Percentiles rank a stretch among this genome's conserved stretches.
Evolutionary conservation across 1,140 invertebrate species (phyloP).

Genomic region (Nylanderia fulva): DNA sequence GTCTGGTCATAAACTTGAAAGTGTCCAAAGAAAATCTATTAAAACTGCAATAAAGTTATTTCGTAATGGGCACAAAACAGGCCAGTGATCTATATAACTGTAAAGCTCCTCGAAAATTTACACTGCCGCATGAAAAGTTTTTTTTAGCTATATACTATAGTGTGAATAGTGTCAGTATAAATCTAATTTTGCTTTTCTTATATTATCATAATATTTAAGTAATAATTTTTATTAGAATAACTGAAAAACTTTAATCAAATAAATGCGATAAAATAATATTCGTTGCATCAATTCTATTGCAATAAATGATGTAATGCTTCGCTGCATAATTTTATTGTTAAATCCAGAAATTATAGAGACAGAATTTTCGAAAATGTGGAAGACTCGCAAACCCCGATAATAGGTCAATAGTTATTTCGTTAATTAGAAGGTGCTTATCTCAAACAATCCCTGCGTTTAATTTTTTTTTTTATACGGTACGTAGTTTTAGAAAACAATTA

Average conservation of each 20-base stretch:
- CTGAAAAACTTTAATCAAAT: neutral
- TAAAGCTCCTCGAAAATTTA: neutral
- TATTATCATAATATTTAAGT: neutral
- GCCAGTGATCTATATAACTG: neutral
- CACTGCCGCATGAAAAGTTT: too few relatives aligned
- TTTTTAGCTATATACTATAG: too few relatives aligned
- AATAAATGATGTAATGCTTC: neutral
- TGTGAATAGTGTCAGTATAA: too few relatives aligned
- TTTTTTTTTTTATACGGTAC: too few relatives aligned
- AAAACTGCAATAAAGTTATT: neutral
- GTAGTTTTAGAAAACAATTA: too few relatives aligned
- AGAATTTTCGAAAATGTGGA: too few relatives aligned
- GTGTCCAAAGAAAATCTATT: neutral
- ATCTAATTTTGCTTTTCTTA: neutral
- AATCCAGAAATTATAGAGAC: neutral
- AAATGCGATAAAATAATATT: neutral
- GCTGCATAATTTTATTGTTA: neutral
- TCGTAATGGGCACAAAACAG: neutral
- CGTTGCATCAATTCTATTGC: neutral
- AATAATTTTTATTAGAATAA: neutral
- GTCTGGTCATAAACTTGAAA: slow-evolving; percentile 62
- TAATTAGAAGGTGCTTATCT: too few relatives aligned
- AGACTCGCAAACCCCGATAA: too few relatives aligned
- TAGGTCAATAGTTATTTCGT: too few relatives aligned
- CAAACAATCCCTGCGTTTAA: neutral